Conservation (phyloP, 2,888 invertebrate species). For the Leucophenga maculata region DNA sequence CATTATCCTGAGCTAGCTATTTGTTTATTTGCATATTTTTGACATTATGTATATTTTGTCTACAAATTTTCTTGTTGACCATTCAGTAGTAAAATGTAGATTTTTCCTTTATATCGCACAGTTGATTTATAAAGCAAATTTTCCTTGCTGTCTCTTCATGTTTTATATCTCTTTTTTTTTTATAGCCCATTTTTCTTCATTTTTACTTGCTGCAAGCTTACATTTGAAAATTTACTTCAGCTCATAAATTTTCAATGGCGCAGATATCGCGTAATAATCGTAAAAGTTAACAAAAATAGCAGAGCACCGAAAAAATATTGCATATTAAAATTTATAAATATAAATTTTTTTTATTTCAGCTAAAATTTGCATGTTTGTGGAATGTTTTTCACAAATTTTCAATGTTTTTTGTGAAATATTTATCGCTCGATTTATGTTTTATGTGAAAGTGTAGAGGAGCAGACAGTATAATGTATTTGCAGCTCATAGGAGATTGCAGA, state of each 20-base stretch:
- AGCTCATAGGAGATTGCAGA: too few species aligned
- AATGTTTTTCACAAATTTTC: too few species aligned
- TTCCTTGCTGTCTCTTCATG: slow-evolving; percentile 2
- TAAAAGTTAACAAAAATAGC: neutral
- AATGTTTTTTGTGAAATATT: too few species aligned
- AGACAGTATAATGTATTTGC: too few species aligned
- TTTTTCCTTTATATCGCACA: slow-evolving; percentile 49
- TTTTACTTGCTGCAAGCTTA: slow-evolving; percentile 49
- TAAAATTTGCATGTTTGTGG: too few species aligned
- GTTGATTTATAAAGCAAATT: slow-evolving; percentile 53
- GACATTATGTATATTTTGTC: slow-evolving; percentile 57
- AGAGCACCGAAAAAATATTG: too few species aligned
- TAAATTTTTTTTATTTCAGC: too few species aligned
- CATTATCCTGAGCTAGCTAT: slow-evolving; percentile 10
- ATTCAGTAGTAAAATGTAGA: slow-evolving; percentile 21
- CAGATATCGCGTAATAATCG: neutral
- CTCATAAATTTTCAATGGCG: slow-evolving; percentile 52
- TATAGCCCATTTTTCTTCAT: slow-evolving; percentile 20
- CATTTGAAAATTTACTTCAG: slow-evolving; percentile 56
- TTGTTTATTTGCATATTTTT: slow-evolving; percentile 56
- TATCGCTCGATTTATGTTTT: too few species aligned
- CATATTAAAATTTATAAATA: too few species aligned
- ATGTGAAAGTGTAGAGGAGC: too few species aligned
- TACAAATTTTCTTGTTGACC: slow-evolving; percentile 50
- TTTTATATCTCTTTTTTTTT: slow-evolving; percentile 20